Percentiles rank a stretch among this genome's conserved stretches.
These are phyloP conservation scores for Ophthalmotilapia sp. DNA, from an alignment of 2,113 vertebrate species.

Conservation along the genomic window DNA sequence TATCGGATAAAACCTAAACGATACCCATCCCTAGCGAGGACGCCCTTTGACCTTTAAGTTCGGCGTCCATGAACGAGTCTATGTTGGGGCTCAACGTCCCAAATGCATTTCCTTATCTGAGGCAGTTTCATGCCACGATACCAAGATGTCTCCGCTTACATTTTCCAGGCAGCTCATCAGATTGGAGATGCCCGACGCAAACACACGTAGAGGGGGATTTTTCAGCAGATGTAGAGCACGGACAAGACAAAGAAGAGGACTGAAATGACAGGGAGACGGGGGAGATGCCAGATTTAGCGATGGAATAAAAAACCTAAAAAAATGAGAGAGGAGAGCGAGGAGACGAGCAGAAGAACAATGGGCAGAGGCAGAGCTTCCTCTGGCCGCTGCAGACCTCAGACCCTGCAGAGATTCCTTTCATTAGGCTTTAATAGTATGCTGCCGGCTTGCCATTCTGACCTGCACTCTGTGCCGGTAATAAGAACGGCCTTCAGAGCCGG, in stretches of 20 bases:
- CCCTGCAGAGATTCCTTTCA: constrained; percentile 73
- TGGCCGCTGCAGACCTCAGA: constrained; percentile 56
- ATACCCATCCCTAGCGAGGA: not conserved
- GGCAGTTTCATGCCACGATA: not conserved
- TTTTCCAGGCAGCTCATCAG: not conserved
- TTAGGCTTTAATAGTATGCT: constrained; percentile 74
- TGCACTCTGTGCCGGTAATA: constrained; percentile 72
- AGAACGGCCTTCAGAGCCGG: constrained; percentile 70
- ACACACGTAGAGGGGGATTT: not conserved
- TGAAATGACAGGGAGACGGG: not conserved
- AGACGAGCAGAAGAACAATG: constrained; percentile 53
- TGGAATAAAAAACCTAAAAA: not conserved
- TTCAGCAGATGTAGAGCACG: not conserved
- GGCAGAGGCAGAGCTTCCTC: constrained; percentile 47
- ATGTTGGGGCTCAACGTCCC: rapidly evolving
- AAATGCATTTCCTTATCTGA: not conserved
- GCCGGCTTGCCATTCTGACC: constrained; percentile 70
- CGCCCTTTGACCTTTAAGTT: not conserved
- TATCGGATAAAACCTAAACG: too few species aligned
- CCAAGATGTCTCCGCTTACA: not conserved
- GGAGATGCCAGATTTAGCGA: constrained; percentile 23
- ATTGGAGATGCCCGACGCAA: not conserved
- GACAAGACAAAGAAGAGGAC: not conserved
- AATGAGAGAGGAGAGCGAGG: not conserved
- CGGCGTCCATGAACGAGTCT: not conserved